Base-by-base conservation (phyloP, 2,888 invertebrate genomes). In the Amblyteles armatorius region DNA sequence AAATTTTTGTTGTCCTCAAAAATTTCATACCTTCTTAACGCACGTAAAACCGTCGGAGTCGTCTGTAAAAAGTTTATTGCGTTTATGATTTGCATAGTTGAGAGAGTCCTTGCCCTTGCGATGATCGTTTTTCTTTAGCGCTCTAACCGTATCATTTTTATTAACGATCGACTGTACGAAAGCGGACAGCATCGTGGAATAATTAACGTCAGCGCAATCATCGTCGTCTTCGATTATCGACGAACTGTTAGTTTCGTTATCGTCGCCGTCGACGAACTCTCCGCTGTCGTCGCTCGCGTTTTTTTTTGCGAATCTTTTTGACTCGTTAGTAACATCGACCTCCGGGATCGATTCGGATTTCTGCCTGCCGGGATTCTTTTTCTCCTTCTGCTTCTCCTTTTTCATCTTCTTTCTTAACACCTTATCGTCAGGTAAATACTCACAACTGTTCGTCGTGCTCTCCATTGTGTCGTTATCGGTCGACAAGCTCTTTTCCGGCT, bases 381-480 rank as follows among this genome's bases (percentile, higher is more conserved):
- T 86, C 19, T 72, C 79, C 5, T 69, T 82, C 48, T 86, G 87
- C 67, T 69, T 36, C n/a, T 67, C 79, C 63, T 87, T 87, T 44
- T 87, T 87, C 9, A 80, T 26, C 69, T 83, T 83, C 55, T 84
- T 87, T 52, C 76, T 87, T 44, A 40, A 48, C 3, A 68, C 82
- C 29, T 79, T 85, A 40, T 82, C 60, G 9, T 60, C 60, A 29
- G 11, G 3, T 60, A 60, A 60, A 60, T 60, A 60, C 60, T 60
- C 60, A 60, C 60, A 60, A 26, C 13, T 60, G 26, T 60, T 29
- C 13, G 16, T 13, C 13, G 26, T 5, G 60, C 29, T 60, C 13
- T 60, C 60, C 60, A 60, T 60, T 60, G 60, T 60, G 29, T 55
- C 55, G 55, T 55, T 55, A 55, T 55, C 22, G 22, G 55, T 11